phyloP scores from a whole-genome alignment of 2,797 vertebrate genomes.

The Ciconia nigra region DNA sequence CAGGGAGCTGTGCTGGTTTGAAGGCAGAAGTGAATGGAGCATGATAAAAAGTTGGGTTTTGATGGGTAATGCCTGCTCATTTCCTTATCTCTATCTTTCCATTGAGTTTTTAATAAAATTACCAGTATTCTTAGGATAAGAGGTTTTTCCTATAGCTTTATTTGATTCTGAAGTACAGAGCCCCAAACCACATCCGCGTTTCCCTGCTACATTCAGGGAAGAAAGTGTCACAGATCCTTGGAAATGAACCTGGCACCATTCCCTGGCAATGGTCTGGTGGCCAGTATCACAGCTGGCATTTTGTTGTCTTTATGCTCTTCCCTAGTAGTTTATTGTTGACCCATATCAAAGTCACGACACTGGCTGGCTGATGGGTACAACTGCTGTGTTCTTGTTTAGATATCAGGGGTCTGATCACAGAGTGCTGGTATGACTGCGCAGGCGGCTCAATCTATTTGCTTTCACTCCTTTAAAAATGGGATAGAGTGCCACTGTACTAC shows the following conservation, averaged over 20 bases:
- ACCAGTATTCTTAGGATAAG: background rate
- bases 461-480: background rate
- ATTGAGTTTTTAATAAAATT: background rate
- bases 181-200: background rate
- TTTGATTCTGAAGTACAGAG: background rate
- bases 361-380: background rate
- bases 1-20: background rate
- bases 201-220: background rate
- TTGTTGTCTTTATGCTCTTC: background rate
- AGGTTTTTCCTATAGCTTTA: background rate
- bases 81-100: background rate
- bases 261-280: background rate
- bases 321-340: background rate
- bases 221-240: background rate
- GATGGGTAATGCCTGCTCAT: background rate
- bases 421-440: background rate
- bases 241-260: background rate
- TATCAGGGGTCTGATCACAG: background rate
- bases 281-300: background rate
- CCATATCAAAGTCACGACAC: fast-evolving
- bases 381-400: background rate
- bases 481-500: background rate
- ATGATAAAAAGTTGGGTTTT: background rate
- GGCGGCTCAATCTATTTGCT: background rate
- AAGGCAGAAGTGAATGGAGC: background rate